Percentiles rank a stretch among this genome's conserved stretches.
These are phyloP conservation scores for Pocillopora meandrina DNA, from an alignment of 92 coral and sea anemone genomes.

Conservation along the genomic window DNA sequence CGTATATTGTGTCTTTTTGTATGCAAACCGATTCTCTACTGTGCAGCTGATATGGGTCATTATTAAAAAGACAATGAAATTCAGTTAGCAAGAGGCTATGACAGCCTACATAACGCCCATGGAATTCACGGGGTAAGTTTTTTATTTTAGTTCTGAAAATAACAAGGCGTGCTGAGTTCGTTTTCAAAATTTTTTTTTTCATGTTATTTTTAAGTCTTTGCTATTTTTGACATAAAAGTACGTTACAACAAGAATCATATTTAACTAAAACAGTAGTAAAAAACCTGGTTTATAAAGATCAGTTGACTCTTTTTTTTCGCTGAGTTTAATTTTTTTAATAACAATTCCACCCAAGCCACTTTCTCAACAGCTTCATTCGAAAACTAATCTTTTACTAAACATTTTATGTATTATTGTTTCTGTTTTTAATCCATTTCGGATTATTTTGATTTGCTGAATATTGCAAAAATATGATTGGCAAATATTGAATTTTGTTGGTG, in stretches of 20 bases:
- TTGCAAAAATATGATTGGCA: background rate
- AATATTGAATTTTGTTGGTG: conserved; percentile 3
- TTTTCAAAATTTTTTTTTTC: background rate
- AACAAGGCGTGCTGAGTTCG: background rate
- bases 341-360: background rate
- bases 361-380: background rate
- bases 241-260: background rate
- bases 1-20: conserved; percentile 2
- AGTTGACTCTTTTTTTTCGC: background rate
- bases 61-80: background rate
- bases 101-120: background rate
- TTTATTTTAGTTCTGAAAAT: background rate
- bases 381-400: background rate
- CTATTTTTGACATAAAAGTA: background rate
- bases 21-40: conserved; percentile 9
- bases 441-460: background rate
- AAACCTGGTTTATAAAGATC: too few species aligned
- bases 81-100: background rate
- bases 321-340: background rate
- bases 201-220: background rate
- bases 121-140: background rate
- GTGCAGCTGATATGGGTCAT: conserved; percentile 14
- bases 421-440: background rate
- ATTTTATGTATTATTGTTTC: background rate
- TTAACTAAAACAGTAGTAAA: too few species aligned